Conservation (phyloP, 2,888 invertebrate genomes). For the Eupeodes luniger region DNA sequence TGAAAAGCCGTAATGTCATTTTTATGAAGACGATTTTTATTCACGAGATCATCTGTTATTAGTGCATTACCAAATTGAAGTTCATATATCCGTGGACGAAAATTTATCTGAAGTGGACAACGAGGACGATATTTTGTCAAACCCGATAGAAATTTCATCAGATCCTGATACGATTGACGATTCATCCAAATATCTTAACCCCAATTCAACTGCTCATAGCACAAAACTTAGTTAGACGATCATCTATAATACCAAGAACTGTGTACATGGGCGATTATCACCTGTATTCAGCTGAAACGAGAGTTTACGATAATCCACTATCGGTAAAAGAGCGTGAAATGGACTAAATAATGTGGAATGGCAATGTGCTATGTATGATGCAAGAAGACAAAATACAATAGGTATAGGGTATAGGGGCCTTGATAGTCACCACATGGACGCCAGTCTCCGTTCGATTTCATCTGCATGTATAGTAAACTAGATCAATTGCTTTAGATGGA, state of each 20-base stretch:
- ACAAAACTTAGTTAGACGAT: slow-evolving; percentile 15
- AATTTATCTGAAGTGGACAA: slow-evolving; percentile 9
- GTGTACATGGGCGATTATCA: slow-evolving; percentile 23
- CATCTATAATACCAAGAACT: slow-evolving; percentile 12
- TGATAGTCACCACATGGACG: too few relatives aligned
- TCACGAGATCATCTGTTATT: background rate
- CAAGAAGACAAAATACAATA: too few relatives aligned
- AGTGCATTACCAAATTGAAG: background rate
- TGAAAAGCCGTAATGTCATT: slow-evolving; percentile 50
- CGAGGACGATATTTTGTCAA: slow-evolving; percentile 10
- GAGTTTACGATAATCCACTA: background rate
- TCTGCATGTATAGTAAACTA: too few relatives aligned
- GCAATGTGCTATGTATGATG: background rate
- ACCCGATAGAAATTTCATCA: background rate
- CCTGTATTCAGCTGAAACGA: slow-evolving; percentile 28
- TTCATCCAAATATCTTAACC: slow-evolving; percentile 3
- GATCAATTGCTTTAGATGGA: too few relatives aligned
- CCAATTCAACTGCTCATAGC: slow-evolving; percentile 1
- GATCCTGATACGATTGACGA: too few relatives aligned
- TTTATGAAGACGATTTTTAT: slow-evolving; percentile 41
- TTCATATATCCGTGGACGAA: background rate
- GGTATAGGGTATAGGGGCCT: too few relatives aligned
- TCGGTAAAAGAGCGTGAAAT: background rate
- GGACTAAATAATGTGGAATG: background rate
- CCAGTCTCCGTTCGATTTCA: too few relatives aligned